A percentile compares a stretch with the other conserved stretches of the same genome.
These are phyloP conservation scores for Tragulus kanchil DNA, from an alignment of 2,113 vertebrate species.

Conservation along the genomic window DNA sequence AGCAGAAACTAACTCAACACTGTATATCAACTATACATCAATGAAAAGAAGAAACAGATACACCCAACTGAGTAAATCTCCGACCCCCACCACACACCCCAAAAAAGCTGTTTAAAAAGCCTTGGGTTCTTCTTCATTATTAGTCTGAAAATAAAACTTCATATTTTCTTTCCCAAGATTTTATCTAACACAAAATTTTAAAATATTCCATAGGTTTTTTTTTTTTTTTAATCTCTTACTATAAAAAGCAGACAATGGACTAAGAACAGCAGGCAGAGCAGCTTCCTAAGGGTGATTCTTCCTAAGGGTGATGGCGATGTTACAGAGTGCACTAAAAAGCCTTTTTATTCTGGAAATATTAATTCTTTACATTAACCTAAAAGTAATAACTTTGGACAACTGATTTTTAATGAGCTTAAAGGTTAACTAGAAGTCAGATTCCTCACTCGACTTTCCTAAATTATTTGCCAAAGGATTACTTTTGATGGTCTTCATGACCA, in stretches of 20 bases:
- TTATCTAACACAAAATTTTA: conserved; percentile 49
- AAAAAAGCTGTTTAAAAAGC: not conserved
- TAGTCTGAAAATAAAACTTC: conserved; percentile 18
- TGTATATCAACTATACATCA: not conserved
- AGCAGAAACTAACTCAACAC: not conserved
- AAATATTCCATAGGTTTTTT: conserved; percentile 10
- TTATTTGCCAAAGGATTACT: conserved; percentile 74
- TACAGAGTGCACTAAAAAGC: conserved; percentile 47
- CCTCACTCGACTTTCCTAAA: conserved; percentile 67
- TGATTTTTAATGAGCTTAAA: conserved; percentile 78
- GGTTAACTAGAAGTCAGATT: conserved; percentile 76
- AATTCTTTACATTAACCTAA: conserved; percentile 80
- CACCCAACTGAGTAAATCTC: not conserved
- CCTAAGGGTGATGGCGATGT: conserved; percentile 69
- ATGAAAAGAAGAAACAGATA: not conserved
- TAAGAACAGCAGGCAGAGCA: conserved; percentile 44
- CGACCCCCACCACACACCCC: accelerated
- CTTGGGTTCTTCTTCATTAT: not conserved
- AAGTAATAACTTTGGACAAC: conserved; percentile 77
- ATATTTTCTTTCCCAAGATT: not conserved
- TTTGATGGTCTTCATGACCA: conserved; percentile 69
- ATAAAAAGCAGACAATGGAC: conserved; percentile 63
- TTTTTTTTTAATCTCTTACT: not conserved
- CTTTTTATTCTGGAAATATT: conserved; percentile 80
- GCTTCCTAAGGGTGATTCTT: conserved; percentile 64